Evolutionary conservation across 2,888 invertebrate species (phyloP).

Genomic region (Ormyrus labotus): DNA sequence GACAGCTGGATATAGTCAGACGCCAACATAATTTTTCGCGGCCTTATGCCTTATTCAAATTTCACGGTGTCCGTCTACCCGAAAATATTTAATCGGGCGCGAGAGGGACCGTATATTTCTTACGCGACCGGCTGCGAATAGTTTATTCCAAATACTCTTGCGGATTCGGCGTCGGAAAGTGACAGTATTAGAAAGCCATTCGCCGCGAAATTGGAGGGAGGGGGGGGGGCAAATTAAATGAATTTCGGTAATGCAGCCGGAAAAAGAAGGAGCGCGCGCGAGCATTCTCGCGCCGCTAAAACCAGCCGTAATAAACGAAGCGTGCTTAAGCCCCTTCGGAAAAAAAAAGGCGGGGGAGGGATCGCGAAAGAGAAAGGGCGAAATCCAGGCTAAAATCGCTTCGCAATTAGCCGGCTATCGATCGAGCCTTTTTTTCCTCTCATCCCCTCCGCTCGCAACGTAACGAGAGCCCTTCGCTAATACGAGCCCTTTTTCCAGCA

Average conservation of each 20-base stretch:
- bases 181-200: too few relatives aligned
- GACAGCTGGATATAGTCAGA: background rate
- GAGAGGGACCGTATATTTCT: too few relatives aligned
- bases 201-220: too few relatives aligned
- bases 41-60: too few relatives aligned
- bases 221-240: too few relatives aligned
- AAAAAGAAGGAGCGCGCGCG: too few relatives aligned
- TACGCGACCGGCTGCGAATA: too few relatives aligned
- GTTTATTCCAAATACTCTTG: too few relatives aligned
- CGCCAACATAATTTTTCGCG: background rate
- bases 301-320: conserved; percentile 25
- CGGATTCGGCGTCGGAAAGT: too few relatives aligned
- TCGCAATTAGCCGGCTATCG: conserved; percentile 18
- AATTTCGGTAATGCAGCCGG: too few relatives aligned
- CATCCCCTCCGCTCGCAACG: background rate
- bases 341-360: background rate
- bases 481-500: conserved; percentile 78
- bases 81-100: too few relatives aligned
- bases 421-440: background rate
- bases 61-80: too few relatives aligned
- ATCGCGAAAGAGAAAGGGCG: background rate
- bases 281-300: background rate
- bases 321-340: conserved; percentile 9
- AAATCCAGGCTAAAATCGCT: conserved; percentile 24
- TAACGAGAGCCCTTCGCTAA: background rate